Base-by-base conservation (phyloP, 2,888 invertebrate genomes). In the Frankliniella fusca region DNA sequence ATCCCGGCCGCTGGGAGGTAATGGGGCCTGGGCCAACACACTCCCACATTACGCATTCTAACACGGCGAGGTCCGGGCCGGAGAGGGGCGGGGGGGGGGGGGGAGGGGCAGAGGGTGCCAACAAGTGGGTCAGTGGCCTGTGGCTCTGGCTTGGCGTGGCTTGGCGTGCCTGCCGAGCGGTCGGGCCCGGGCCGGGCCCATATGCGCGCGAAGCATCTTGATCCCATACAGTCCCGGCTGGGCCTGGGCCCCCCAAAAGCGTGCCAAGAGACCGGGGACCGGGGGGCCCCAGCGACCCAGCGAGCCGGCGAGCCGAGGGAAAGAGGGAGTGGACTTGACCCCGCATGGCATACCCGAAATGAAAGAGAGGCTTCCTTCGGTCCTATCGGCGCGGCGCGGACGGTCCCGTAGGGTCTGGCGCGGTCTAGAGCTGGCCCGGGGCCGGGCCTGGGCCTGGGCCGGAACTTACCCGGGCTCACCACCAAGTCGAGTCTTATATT, bases 41-140 rank as follows among this genome's bases (percentile, higher is more conserved):
- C 70, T 76, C 70, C 70, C 70, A 76, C 70, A 76, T 76, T 76
- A 76, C 70, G 27, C 12, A 76, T 76, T 23, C 70, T 27, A 27
- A 23, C 70, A 12, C 70, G 70, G 27, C 38, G 70, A 76, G 70
- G 27, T 27, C 27, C n/a, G 11, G 27, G 70, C 27, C n/a, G 11
- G 70, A 15, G 61, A 7, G 70, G 27, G 70, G 9, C 10, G 70
- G 70, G 70, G 11, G 23, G 23, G n/a, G 65, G 65, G 5, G 54
- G 54, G 54, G 2, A 54, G 54, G 54, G 54, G 18, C 12, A 15
- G 54, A 15, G 18, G n/a, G n/a, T n/a, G n/a, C n/a, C 18, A 15
- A 54, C 23, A 76, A 76, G 27, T 76, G 70, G 70, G 70, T 76
- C 70, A 76, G 23, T 76, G 70, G 70, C 23, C 70, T 12, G 12